Evolutionary conservation across 2,888 invertebrate genomes (phyloP).

Genomic region (Acholoe squamosa): DNA sequence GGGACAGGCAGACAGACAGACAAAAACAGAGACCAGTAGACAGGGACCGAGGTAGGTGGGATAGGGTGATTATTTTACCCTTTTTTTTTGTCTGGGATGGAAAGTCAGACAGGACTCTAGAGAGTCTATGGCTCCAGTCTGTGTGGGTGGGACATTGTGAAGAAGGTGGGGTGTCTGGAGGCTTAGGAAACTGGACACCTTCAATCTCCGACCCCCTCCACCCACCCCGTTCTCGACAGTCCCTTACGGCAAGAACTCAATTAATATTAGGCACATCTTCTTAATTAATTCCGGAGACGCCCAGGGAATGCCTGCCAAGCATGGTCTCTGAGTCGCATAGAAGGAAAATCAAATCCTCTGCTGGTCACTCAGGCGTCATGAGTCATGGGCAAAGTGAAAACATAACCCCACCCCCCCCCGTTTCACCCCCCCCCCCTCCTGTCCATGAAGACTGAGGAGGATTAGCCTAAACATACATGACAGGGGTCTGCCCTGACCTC

Average conservation of each 20-base stretch:
- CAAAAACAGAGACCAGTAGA: no score
- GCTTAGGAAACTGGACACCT: constrained; percentile 19
- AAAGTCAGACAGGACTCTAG: no score
- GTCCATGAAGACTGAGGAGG: background rate
- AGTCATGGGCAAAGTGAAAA: constrained; percentile 17
- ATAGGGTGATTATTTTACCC: no score
- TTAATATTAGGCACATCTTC: constrained; percentile 16
- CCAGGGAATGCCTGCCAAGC: background rate
- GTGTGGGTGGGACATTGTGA: background rate
- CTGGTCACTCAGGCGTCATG: background rate
- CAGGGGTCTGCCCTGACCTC: background rate
- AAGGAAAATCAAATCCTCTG: background rate
- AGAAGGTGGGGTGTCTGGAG: background rate
- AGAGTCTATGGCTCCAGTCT: background rate
- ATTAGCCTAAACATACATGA: background rate
- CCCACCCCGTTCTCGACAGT: background rate
- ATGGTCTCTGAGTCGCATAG: background rate
- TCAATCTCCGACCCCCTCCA: background rate
- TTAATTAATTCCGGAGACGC: constrained; percentile 22
- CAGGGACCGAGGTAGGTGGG: background rate
- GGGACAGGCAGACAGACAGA: no score
- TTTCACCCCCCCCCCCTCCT: background rate
- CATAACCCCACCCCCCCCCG: background rate
- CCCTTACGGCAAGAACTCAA: background rate
- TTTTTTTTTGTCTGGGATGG: no score